Evolutionary conservation across 2,113 vertebrate genomes (phyloP).

Genomic region (Gymnorhina tibicen): DNA sequence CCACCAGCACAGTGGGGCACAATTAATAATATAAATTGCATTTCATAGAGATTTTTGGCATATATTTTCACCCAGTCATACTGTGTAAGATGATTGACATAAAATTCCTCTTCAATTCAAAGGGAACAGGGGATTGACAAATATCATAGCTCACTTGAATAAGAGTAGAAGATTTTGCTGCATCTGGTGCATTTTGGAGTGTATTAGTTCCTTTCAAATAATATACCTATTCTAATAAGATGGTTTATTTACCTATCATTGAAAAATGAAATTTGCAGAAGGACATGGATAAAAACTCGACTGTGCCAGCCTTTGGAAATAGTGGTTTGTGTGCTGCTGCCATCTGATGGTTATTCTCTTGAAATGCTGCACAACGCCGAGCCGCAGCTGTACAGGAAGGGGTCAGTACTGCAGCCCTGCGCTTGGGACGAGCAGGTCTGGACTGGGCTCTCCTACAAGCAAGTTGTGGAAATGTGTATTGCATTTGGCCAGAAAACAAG

Average conservation of each 20-base stretch:
- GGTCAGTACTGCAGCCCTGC: background rate
- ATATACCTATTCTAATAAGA: background rate
- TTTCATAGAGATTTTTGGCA: background rate
- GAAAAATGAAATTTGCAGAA: background rate
- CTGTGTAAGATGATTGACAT: background rate
- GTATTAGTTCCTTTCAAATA: background rate
- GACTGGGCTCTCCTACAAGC: fast-evolving
- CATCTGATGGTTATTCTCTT: constrained; percentile 50
- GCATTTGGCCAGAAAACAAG: background rate
- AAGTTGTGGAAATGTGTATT: background rate
- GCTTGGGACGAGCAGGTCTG: background rate
- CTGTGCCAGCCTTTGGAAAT: background rate
- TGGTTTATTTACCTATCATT: background rate
- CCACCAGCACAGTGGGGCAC: too few relatives aligned
- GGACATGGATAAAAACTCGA: background rate
- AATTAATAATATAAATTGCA: background rate
- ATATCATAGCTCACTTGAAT: background rate
- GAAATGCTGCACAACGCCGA: background rate
- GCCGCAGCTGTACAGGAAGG: fast-evolving
- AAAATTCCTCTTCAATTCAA: background rate
- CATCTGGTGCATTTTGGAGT: background rate
- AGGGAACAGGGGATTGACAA: background rate
- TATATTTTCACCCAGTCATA: background rate
- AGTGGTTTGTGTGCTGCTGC: constrained; percentile 65
- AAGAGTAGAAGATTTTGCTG: background rate